Evolutionary conservation across 2,888 invertebrate genomes (phyloP).

Genomic region (Hydropsyche betteni): DNA sequence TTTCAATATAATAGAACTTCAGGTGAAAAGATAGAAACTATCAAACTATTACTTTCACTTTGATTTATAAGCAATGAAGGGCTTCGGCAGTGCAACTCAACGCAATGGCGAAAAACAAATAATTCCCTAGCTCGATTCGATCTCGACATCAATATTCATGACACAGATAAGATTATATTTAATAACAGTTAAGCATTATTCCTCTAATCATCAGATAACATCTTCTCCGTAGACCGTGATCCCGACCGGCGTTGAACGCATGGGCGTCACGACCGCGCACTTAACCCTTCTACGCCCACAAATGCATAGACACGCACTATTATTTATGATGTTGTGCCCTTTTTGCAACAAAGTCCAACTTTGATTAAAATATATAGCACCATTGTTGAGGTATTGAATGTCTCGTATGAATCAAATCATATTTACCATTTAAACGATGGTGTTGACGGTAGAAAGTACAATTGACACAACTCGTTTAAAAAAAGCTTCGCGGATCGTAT

Average conservation of each 20-base stretch:
- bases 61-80: no score
- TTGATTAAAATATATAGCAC: not conserved
- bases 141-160: conserved; percentile 47
- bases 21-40: no score
- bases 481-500: not conserved
- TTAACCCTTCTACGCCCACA: conserved; percentile 31
- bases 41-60: no score
- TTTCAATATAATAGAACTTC: no score
- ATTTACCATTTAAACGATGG: no score
- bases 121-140: not conserved
- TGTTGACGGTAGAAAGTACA: not conserved
- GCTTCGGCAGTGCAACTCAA: not conserved
- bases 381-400: no score
- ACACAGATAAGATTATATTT: conserved; percentile 46
- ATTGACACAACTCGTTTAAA: not conserved
- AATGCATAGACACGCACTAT: conserved; percentile 13
- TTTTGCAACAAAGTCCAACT: not conserved
- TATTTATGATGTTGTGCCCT: not conserved
- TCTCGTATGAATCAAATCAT: not conserved
- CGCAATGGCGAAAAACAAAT: conserved; percentile 30
- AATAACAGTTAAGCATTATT: conserved; percentile 49
- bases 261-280: conserved; percentile 40
- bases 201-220: conserved; percentile 45
- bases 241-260: conserved; percentile 37
- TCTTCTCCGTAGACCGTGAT: conserved; percentile 24